phyloP scores from a whole-genome alignment of 2,113 vertebrate genomes.

The Diadophis punctatus region DNA sequence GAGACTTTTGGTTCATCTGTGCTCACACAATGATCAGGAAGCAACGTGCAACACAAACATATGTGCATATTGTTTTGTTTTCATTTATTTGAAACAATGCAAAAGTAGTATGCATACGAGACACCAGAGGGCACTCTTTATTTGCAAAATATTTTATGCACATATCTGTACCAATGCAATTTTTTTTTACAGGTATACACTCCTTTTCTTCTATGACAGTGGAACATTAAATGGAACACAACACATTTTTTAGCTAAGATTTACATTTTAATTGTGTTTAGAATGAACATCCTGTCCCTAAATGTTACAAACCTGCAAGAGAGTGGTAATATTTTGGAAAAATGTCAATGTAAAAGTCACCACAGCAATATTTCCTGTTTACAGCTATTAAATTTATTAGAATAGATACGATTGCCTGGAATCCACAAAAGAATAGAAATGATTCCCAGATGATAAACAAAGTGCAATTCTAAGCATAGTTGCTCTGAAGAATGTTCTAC shows the following conservation, averaged over 20 bases:
- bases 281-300: background rate
- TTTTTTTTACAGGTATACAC: background rate
- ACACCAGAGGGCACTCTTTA: slow-evolving; percentile 42
- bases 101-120: rapidly evolving
- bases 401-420: background rate
- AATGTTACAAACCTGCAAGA: background rate
- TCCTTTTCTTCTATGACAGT: background rate
- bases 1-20: background rate
- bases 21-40: background rate
- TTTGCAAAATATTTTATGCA: background rate
- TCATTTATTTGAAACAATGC: background rate
- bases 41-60: background rate
- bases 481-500: background rate
- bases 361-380: background rate
- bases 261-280: background rate
- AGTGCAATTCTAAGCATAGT: background rate
- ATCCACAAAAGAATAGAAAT: background rate
- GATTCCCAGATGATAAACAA: background rate
- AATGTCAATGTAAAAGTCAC: background rate
- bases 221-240: background rate
- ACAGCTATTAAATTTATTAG: background rate
- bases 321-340: background rate
- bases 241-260: background rate
- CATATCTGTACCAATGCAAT: background rate
- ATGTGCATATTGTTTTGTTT: background rate